Conservation (phyloP, 2,113 vertebrate genomes). For the Perca schrenkii region DNA sequence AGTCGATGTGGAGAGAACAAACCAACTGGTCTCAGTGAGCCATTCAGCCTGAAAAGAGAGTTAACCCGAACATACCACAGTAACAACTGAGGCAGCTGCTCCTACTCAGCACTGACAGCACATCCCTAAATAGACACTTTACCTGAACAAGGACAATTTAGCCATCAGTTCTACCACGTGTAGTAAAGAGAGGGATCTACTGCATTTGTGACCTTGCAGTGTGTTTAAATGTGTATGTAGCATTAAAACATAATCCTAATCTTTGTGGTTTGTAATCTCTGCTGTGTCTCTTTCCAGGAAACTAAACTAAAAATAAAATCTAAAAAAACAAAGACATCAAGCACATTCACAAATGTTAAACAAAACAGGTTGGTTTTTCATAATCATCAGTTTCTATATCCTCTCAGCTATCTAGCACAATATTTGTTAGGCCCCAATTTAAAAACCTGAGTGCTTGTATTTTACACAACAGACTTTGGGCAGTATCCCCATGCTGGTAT, state of each 20-base stretch:
- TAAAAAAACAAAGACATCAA: neutral
- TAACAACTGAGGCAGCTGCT: neutral
- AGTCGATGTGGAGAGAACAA: neutral
- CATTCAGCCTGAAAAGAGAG: constrained; percentile 8
- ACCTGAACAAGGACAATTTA: neutral
- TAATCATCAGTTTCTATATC: neutral
- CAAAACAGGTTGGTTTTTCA: neutral
- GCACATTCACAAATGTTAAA: neutral
- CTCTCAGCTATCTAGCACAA: neutral
- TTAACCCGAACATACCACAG: neutral
- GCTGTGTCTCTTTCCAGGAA: neutral
- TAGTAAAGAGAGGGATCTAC: neutral
- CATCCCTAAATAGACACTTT: neutral
- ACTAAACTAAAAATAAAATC: neutral
- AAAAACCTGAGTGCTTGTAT: neutral
- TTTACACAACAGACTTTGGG: neutral
- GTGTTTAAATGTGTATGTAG: neutral
- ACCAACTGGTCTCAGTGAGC: constrained; percentile 9
- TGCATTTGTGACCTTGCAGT: neutral
- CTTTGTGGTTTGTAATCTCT: neutral
- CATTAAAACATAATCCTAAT: neutral
- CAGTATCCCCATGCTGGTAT: neutral
- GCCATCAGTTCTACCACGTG: neutral
- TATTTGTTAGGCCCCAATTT: neutral
- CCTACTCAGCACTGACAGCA: neutral